Conservation (phyloP, 2,113 vertebrate species). For the Chaetura pelagica region DNA sequence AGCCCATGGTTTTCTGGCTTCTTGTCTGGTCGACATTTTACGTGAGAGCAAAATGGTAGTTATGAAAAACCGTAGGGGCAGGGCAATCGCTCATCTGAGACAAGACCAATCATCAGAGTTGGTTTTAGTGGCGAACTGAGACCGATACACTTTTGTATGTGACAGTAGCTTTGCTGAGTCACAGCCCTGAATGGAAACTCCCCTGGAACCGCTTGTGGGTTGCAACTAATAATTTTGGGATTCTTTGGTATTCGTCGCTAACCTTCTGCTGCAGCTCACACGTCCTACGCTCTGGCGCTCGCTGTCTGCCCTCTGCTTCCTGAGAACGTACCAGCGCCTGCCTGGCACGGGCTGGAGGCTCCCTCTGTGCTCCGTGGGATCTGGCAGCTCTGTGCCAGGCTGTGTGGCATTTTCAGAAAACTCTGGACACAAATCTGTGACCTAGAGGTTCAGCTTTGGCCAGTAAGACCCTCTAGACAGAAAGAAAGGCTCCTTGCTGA, state of each 20-base stretch:
- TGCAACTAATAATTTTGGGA: constrained; percentile 68
- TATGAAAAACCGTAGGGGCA: not conserved
- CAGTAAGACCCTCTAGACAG: not conserved
- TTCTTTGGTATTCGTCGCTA: constrained; percentile 64
- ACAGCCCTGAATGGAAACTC: constrained; percentile 66
- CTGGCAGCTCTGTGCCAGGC: not conserved
- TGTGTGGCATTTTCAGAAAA: not conserved
- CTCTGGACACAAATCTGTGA: not conserved
- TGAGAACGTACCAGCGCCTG: not conserved
- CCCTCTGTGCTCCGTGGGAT: not conserved
- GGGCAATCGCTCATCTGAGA: not conserved
- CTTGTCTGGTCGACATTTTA: not conserved
- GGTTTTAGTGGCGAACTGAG: constrained; percentile 30
- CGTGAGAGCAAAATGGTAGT: not conserved
- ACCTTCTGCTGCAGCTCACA: constrained; percentile 21
- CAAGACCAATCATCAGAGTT: not conserved
- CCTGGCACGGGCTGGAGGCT: not conserved
- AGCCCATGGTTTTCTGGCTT: not conserved
- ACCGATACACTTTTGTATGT: not conserved
- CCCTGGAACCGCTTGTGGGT: constrained; percentile 59
- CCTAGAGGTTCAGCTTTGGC: not conserved
- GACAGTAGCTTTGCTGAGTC: constrained; percentile 54
- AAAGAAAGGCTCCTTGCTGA: not conserved
- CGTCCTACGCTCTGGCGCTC: not conserved
- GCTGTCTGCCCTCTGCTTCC: not conserved